These are phyloP conservation scores for Phortica magna DNA, from an alignment of 2,888 invertebrate genomes.

Conservation along the genomic window DNA sequence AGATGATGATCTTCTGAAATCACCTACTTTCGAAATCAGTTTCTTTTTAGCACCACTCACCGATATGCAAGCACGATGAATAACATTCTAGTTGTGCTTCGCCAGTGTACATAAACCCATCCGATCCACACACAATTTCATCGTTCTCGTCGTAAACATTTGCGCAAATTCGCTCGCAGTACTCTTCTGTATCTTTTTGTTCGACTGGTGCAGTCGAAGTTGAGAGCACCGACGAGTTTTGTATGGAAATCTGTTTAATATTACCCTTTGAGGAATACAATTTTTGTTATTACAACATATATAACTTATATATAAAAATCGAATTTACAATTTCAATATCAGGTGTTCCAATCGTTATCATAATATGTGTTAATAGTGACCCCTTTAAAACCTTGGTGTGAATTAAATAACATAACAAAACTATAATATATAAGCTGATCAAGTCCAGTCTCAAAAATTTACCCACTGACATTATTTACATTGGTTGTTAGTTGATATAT, in stretches of 20 bases:
- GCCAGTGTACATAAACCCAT: slow-evolving; percentile 77
- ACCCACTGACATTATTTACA: too few relatives aligned
- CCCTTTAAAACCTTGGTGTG: too few relatives aligned
- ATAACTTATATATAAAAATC: too few relatives aligned
- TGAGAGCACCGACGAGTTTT: slow-evolving; percentile 31
- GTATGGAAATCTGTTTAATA: slow-evolving; percentile 5
- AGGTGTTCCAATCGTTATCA: too few relatives aligned
- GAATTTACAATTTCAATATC: too few relatives aligned
- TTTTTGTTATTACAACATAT: background rate
- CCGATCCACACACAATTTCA: slow-evolving; percentile 75
- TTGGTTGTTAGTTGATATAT: too few relatives aligned
- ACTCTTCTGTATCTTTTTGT: slow-evolving; percentile 71
- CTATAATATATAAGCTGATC: too few relatives aligned
- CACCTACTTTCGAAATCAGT: background rate
- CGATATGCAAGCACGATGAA: slow-evolving; percentile 74
- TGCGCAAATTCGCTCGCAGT: slow-evolving; percentile 75
- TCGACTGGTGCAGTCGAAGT: slow-evolving; percentile 42
- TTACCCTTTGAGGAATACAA: background rate
- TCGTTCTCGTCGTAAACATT: slow-evolving; percentile 76
- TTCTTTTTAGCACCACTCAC: slow-evolving; percentile 54
- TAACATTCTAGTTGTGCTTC: slow-evolving; percentile 75
- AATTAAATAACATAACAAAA: too few relatives aligned
- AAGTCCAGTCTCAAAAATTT: too few relatives aligned
- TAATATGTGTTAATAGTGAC: too few relatives aligned
- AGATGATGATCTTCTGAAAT: background rate